phyloP scores from a whole-genome alignment of 2,113 vertebrate genomes.

The Glaucidium brasilianum region DNA sequence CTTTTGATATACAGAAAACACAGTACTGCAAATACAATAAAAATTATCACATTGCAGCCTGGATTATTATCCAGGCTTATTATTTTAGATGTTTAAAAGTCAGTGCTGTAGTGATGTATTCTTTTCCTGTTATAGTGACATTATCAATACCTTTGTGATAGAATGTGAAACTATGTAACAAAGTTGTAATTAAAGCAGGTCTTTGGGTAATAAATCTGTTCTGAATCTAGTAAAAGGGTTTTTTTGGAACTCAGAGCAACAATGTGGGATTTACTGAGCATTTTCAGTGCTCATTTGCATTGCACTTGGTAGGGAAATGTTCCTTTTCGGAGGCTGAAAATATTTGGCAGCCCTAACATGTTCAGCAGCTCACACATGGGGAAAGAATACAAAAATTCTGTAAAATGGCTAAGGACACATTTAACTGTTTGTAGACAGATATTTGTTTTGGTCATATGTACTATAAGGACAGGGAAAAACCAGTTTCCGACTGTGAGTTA shows the following conservation, averaged over 20 bases:
- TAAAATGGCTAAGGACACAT: background rate
- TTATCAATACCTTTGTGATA: background rate
- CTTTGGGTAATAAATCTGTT: background rate
- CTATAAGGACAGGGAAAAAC: background rate
- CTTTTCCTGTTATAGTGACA: background rate
- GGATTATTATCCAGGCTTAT: too few species aligned
- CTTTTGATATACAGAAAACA: background rate
- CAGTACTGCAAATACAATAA: background rate
- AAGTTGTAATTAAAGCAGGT: background rate
- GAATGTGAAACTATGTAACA: background rate
- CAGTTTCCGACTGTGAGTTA: background rate
- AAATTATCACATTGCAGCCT: background rate
- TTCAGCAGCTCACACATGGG: background rate
- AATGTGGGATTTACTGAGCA: background rate
- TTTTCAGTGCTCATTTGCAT: slow-evolving; percentile 8
- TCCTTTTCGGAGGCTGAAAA: slow-evolving; percentile 21
- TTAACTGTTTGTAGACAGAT: background rate
- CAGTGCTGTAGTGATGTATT: background rate
- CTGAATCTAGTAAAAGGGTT: background rate
- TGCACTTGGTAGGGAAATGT: background rate
- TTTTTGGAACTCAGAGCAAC: background rate
- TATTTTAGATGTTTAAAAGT: background rate
- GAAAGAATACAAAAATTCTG: background rate
- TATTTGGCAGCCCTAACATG: background rate
- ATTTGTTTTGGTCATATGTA: background rate